Base-by-base conservation (phyloP, 2,113 vertebrate species). In the Podilymbus podiceps region DNA sequence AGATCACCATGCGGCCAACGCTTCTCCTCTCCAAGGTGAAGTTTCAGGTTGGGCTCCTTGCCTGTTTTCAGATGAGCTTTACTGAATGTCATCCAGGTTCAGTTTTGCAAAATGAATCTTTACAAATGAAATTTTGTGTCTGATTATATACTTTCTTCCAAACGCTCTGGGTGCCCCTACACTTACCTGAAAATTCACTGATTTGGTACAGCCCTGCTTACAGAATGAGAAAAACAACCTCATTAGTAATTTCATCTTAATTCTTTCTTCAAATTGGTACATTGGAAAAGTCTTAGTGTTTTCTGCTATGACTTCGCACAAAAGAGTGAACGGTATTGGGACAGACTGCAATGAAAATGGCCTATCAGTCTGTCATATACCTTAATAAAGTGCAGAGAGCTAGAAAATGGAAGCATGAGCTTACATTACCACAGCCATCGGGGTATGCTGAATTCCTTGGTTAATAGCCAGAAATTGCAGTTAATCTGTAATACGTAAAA, bases 291-390 rank as follows among this genome's bases (percentile, higher is more conserved):
- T 18, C 50, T 91, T 52, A 83, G 17, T 6, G 53, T 73, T 53
- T 92, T 5, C 2, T 58, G 21, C 15, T 73, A 52, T 38, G 42
- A 46, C 42, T 66, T 56, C 19, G 8, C 19, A 73, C 30, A 81
- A 78, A 86, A 60, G 27, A 60, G 21, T 40, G 21, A 90, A 76
- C 21, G 27, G 12, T 56, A 69, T 4, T 28, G 40, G 25, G 21
- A 58, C 0, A 2, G 42, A 62, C 11, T 50, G 22, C 22, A 50
- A 50, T 49, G 35, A 60, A 75, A 76, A 66, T 3, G 7, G 7
- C 6, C 4, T 15, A 17, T 66, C 15, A 22, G 4, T 64, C 44
- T 85, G 58, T 50, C 0, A 0, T 33, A 8, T 24, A 47, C 11
- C 5, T 85, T 42, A 35, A 38, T 71, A 40, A 85, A 85, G 21